phyloP scores from a whole-genome alignment of 2,888 invertebrate species.

The Euclidia mi region DNA sequence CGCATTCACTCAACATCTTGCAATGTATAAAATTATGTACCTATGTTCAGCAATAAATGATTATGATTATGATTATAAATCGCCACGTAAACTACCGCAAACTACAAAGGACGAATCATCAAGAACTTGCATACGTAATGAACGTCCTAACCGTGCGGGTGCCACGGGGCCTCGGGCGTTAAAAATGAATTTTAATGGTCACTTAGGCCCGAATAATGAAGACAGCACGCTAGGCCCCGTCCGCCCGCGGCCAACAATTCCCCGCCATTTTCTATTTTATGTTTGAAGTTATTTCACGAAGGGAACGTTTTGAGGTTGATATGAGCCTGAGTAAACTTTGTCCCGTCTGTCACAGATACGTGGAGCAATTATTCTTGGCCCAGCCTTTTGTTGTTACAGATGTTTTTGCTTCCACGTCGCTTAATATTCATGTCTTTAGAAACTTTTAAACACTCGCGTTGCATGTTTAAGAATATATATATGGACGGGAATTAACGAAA shows the following conservation, averaged over 20 bases:
- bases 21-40: too few species aligned
- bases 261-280: slow-evolving; percentile 41
- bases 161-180: slow-evolving; percentile 61
- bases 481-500: too few species aligned
- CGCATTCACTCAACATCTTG: too few species aligned
- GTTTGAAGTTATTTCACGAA: slow-evolving; percentile 50
- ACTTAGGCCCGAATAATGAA: slow-evolving; percentile 79
- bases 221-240: slow-evolving; percentile 60
- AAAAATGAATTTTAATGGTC: slow-evolving; percentile 87
- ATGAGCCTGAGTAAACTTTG: slow-evolving; percentile 44
- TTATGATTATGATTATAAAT: too few species aligned
- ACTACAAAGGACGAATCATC: slow-evolving; percentile 38
- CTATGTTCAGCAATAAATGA: too few species aligned
- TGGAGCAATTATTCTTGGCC: slow-evolving; percentile 30
- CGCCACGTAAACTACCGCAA: slow-evolving; percentile 19
- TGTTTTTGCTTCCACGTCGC: slow-evolving; percentile 14
- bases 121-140: slow-evolving; percentile 38
- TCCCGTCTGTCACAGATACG: slow-evolving; percentile 39
- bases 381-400: slow-evolving; percentile 30
- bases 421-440: neutral
- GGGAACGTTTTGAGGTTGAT: slow-evolving; percentile 48
- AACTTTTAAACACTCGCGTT: too few species aligned
- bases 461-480: too few species aligned
- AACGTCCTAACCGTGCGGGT: slow-evolving; percentile 37
- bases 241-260: slow-evolving; percentile 59